Evolutionary conservation across 1,140 invertebrate genomes (phyloP).

Genomic region (Heliconius himera): DNA sequence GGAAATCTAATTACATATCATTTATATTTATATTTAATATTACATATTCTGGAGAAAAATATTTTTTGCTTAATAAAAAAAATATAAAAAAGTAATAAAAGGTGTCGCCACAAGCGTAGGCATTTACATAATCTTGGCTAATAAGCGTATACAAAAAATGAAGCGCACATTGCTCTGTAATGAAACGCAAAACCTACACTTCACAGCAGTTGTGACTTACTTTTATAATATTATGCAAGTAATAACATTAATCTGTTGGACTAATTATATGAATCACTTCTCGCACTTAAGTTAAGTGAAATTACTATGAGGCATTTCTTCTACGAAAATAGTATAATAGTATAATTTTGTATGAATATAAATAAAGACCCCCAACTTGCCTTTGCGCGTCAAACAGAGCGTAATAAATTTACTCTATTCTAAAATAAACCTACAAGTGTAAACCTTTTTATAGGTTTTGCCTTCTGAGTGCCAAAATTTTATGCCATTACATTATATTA

Average conservation of each 20-base stretch:
- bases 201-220: constrained; percentile 16
- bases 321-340: background rate
- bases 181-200: constrained; percentile 21
- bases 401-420: background rate
- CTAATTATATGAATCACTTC: constrained; percentile 43
- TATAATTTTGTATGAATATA: background rate
- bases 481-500: background rate
- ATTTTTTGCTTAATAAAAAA: no score
- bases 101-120: background rate
- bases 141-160: background rate
- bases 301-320: background rate
- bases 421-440: no score
- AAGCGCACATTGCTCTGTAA: constrained; percentile 31
- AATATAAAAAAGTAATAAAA: constrained; percentile 16
- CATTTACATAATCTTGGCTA: constrained; percentile 1
- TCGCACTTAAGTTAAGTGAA: background rate
- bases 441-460: background rate
- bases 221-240: constrained; percentile 30
- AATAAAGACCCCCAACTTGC: background rate
- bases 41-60: no score
- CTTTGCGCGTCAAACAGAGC: background rate
- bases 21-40: no score
- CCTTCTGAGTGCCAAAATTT: background rate
- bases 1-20: no score
- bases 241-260: constrained; percentile 25